Conservation (phyloP, 1,140 invertebrate species). For the Ips nitidus region DNA sequence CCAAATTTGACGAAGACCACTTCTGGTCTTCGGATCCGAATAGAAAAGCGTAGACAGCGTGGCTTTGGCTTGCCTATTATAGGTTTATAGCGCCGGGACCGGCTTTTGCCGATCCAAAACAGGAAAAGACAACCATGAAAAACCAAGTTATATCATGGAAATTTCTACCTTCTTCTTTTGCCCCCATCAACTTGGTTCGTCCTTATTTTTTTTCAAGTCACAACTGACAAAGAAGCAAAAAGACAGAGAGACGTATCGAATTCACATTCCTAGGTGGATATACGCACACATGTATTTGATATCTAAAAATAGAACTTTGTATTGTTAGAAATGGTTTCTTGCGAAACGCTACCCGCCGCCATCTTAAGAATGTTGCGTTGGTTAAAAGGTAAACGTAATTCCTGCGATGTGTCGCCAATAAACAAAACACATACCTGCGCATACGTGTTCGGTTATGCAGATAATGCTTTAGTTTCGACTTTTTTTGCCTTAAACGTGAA, state of each 20-base stretch:
- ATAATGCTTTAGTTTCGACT: constrained; percentile 12
- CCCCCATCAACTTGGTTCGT: constrained; percentile 30
- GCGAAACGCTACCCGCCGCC: too few species aligned
- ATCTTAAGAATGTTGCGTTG: too few species aligned
- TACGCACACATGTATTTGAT: constrained; percentile 12
- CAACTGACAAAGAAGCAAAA: background rate
- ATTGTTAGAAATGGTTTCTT: too few species aligned
- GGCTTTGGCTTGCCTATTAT: constrained; percentile 53
- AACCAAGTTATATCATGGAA: constrained; percentile 48
- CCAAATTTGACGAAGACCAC: constrained; percentile 53
- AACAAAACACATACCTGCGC: constrained; percentile 25
- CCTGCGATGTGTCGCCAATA: constrained; percentile 20
- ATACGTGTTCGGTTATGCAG: constrained; percentile 27
- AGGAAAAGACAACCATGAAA: constrained; percentile 47
- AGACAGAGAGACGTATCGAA: constrained; percentile 32
- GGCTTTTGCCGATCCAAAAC: constrained; percentile 43
- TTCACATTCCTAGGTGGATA: constrained; percentile 34
- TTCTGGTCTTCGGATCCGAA: constrained; percentile 46
- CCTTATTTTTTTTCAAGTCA: constrained; percentile 38
- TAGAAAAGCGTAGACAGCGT: constrained; percentile 53
- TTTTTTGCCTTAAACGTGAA: constrained; percentile 22
- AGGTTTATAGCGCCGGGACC: constrained; percentile 49
- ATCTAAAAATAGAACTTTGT: constrained; percentile 36
- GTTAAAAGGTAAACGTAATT: background rate
- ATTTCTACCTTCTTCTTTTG: constrained; percentile 35